Evolutionary conservation across 2,797 vertebrate genomes (phyloP), one percentile per base, ranked within the genome.

Genomic region (Darevskia mixta): DNA sequence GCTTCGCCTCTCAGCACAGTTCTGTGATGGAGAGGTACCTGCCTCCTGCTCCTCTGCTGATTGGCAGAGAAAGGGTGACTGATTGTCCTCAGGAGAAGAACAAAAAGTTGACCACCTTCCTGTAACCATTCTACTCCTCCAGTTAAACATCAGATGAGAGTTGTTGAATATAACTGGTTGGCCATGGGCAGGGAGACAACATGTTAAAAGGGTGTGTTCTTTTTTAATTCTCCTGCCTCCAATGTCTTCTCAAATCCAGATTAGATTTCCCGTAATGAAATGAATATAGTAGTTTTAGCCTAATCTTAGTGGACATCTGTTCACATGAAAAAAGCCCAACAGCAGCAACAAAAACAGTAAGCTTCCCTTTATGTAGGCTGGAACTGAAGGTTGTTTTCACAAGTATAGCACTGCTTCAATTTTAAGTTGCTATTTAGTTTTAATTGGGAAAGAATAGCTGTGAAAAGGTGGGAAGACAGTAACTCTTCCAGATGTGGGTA

Each of bases 191-290:
- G 17, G 8, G 17, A 66, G 58, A 17, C 58, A 85, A 17, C 38
- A 66, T 66, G 66, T 67, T 67, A 82, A 13, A 45, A 35, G 69
- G 1, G 15, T 80, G 17, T 75, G 38, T 3, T 10, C 5, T 32
- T 11, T 35, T 69, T 64, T 73, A 80, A 81, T 76, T 41, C 38
- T 15, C 58, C 72, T 69, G 41, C 13, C 81, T 79, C 72, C 71
- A n/a, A 55, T 58, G 43, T 43, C 45, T 81, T 77, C 27, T 77
- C 72, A 86, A 69, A 77, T 86, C 72, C 79, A 77, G 43, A 77
- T 89, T 82, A 86, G 58, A 8, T 55, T 81, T 58, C 38, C 29
- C 15, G 43, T 73, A 67, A 69, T 27, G 32, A 87, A 87, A 87
- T 29, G n/a, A 83, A 67, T 81, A 38, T 55, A 58, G 18, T 61